Base-by-base conservation (phyloP, 2,113 vertebrate species). In the Syngnathus typhle region DNA sequence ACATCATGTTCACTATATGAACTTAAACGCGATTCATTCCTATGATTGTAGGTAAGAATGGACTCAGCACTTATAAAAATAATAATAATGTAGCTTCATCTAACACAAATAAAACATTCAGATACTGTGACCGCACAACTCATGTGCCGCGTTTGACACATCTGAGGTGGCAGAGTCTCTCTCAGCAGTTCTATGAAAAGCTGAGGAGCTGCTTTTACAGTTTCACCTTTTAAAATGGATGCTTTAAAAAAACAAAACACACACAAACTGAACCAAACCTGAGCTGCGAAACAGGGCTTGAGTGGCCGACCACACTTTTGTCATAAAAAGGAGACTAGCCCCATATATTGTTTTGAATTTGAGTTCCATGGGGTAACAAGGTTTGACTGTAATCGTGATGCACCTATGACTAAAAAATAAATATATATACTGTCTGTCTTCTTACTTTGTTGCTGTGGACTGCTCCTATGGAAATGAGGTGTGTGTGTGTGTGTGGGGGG, bases 381-480 rank as follows among this genome's bases (percentile, higher is more conserved):
- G 43, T 1, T 2, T 49, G 6, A 7, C 15, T n/a, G 49, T 32
- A 32, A 49, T 49, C 18, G n/a, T 49, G 47, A 54, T 21, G n/a
- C 51, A 21, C 5, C 51, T 21, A 21, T 21, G 2, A 46, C 13
- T 15, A 46, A 46, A 46, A 13, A 46, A 46, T 2, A 15, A 46
- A 46, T 32, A 32, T 32, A 32, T 32, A 32, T 32, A 70, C 66
- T 59, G 61, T 65, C 68, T 51, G 43, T 62, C 75, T 77, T 77
- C 68, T 72, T 82, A 62, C 67, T 83, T 67, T 65, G 68, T 77
- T 80, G 68, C 66, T 1, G 49, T 79, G 68, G 58, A 63, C 51
- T 67, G 84, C 85, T 88, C 85, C 88, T 88, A 88, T 89, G 83
- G 88, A 86, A 89, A 89, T 78, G 7, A 69, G 76, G 70, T 70